phyloP scores from a whole-genome alignment of 1,140 invertebrate species.

The Ptiloglossa arizonensis region DNA sequence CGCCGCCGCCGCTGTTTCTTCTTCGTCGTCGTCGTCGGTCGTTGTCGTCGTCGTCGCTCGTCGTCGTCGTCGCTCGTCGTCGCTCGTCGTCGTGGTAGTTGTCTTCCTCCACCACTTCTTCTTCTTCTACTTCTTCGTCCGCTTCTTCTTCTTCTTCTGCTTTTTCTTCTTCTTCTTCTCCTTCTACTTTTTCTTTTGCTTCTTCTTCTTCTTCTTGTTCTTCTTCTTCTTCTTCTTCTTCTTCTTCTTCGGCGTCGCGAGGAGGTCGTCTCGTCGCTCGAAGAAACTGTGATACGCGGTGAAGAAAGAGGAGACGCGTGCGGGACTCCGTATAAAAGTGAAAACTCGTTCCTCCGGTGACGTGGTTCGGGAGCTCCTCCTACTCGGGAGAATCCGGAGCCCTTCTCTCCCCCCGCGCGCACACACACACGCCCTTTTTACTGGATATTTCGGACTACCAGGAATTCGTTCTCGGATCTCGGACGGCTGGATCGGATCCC shows the following conservation, averaged over 20 bases:
- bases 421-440: not conserved
- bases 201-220: not conserved
- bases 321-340: slow-evolving; percentile 54
- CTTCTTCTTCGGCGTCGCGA: not conserved
- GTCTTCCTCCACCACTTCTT: not conserved
- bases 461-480: not conserved
- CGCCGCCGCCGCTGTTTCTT: not conserved
- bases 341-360: slow-evolving; percentile 55
- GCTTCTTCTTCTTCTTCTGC: too few relatives aligned
- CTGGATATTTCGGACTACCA: slow-evolving; percentile 41
- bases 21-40: not conserved
- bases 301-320: slow-evolving; percentile 30
- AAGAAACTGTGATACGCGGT: slow-evolving; percentile 42
- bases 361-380: not conserved
- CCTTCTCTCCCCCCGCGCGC: too few relatives aligned
- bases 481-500: not conserved
- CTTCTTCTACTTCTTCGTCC: not conserved
- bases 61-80: too few relatives aligned
- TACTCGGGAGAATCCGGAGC: not conserved
- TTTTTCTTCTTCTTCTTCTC: not conserved
- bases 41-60: not conserved
- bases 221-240: not conserved
- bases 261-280: not conserved
- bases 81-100: not conserved
- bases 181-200: too few relatives aligned